phyloP scores from a whole-genome alignment of 2,888 invertebrate genomes.

The Bruchidius siliquastri region DNA sequence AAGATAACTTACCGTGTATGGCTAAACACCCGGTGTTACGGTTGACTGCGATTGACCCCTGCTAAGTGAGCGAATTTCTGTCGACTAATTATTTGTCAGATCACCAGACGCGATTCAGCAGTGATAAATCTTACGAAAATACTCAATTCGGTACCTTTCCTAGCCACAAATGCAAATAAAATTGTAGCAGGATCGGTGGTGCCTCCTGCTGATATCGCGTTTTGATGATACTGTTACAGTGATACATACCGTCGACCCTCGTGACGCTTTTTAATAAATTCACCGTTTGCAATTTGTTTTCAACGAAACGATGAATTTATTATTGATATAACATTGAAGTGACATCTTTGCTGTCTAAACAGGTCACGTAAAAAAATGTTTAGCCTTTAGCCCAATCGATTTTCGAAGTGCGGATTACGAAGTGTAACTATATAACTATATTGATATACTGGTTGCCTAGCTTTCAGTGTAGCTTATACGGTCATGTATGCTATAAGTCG shows the following conservation, averaged over 20 bases:
- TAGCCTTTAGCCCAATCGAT: background rate
- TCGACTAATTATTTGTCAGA: no score
- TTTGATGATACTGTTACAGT: background rate
- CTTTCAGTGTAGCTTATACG: no score
- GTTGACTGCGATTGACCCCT: no score
- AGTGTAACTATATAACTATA: background rate
- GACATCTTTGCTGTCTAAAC: background rate
- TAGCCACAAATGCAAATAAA: background rate
- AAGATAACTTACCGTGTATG: background rate
- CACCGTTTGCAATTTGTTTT: background rate
- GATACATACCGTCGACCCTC: background rate
- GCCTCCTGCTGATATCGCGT: background rate
- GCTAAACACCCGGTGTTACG: no score
- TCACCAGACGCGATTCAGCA: no score
- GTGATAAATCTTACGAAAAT: no score
- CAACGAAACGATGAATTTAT: background rate
- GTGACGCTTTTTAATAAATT: background rate
- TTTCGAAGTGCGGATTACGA: no score
- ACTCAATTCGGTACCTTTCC: background rate
- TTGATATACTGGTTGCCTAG: background rate
- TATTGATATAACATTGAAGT: background rate
- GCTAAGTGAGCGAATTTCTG: background rate
- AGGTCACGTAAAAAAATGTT: background rate
- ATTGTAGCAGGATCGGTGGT: background rate
- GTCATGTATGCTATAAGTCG: no score